A percentile compares a stretch with the other conserved stretches of the same genome.
Conservation (phyloP, 2,113 vertebrate genomes). For the Hippocampus guttulatus region DNA sequence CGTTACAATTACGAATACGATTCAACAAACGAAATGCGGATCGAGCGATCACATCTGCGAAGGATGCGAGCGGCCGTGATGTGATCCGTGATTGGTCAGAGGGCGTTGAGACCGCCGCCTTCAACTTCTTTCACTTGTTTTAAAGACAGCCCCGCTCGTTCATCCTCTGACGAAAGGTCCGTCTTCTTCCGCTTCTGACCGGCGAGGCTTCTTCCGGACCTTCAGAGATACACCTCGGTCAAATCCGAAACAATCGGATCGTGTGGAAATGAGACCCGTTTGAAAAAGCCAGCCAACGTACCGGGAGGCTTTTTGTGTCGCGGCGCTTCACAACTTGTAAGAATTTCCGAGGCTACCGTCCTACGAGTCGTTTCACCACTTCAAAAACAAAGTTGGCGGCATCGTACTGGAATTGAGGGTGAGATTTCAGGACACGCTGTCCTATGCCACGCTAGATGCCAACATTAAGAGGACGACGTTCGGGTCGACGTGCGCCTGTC, state of each 20-base stretch:
- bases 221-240: background rate
- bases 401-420: too few species aligned
- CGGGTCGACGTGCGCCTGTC: too few species aligned
- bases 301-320: too few species aligned
- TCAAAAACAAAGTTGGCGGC: too few species aligned
- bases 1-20: background rate
- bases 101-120: conserved; percentile 47
- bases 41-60: background rate
- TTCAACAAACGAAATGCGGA: background rate
- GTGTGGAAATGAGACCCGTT: too few species aligned
- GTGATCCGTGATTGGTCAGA: conserved; percentile 37
- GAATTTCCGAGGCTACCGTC: too few species aligned
- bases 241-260: background rate
- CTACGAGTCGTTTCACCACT: too few species aligned
- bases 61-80: background rate
- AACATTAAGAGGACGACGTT: too few species aligned
- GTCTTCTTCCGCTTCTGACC: conserved; percentile 4
- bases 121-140: conserved; percentile 55
- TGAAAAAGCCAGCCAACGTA: too few species aligned
- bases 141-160: conserved; percentile 17
- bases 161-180: background rate
- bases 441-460: too few species aligned
- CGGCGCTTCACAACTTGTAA: too few species aligned
- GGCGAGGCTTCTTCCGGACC: conserved; percentile 19
- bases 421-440: too few species aligned